Conservation (phyloP, 2,888 invertebrate species). For the Cyaniris semiargus region DNA sequence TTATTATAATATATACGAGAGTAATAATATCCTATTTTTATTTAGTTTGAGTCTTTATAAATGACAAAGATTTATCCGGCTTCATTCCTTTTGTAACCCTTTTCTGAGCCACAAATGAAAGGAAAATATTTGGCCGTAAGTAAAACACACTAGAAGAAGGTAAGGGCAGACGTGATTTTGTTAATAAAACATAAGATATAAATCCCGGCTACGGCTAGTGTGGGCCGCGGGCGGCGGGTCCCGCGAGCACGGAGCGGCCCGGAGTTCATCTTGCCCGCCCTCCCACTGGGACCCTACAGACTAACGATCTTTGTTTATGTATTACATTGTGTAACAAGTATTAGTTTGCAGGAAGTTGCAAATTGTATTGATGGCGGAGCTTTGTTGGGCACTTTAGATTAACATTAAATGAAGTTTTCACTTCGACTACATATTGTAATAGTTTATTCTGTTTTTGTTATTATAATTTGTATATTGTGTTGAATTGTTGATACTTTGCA, state of each 20-base stretch:
- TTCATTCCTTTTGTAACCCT: background rate
- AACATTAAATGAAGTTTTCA: background rate
- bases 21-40: too few species aligned
- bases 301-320: slow-evolving; percentile 9
- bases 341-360: background rate
- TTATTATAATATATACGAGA: too few species aligned
- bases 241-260: background rate
- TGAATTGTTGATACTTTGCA: too few species aligned
- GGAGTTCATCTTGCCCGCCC: slow-evolving; percentile 3
- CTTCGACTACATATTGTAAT: background rate
- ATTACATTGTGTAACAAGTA: slow-evolving; percentile 8
- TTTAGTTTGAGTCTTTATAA: background rate
- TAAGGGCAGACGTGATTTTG: background rate
- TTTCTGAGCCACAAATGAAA: background rate
- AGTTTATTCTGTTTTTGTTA: background rate
- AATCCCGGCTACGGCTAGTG: background rate
- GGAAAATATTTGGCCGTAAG: background rate
- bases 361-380: background rate
- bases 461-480: too few species aligned
- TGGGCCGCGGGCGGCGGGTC: background rate
- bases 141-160: background rate
- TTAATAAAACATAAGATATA: background rate
- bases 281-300: background rate
- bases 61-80: background rate
- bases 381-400: background rate